Conservation (phyloP, 2,113 vertebrate species). For the Bubo blakistoni region DNA sequence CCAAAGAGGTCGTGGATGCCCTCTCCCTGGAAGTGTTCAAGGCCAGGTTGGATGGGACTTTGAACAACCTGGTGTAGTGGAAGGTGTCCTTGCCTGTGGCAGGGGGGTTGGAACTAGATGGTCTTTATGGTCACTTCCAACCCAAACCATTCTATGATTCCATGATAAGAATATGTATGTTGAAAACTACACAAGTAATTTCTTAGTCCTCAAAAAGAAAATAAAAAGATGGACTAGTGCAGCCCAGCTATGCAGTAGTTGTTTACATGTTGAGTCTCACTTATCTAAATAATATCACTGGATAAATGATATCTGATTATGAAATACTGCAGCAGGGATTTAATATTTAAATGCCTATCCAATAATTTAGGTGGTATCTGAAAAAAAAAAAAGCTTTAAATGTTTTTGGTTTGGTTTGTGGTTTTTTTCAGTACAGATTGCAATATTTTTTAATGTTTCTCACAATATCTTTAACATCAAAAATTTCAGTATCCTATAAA, state of each 20-base stretch:
- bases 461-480: neutral
- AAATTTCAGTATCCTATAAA: neutral
- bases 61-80: neutral
- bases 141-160: neutral
- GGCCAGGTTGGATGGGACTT: neutral
- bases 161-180: neutral
- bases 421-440: neutral
- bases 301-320: neutral
- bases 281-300: neutral
- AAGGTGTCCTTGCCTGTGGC: neutral
- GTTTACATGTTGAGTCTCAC: neutral
- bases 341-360: neutral
- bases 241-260: neutral
- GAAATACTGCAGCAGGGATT: neutral
- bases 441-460: neutral
- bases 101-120: neutral
- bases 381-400: neutral
- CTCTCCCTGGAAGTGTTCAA: neutral
- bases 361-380: neutral
- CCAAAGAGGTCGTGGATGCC: neutral
- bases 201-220: neutral
- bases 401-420: rapidly evolving
- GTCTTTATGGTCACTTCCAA: neutral
- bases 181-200: neutral
- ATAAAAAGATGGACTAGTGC: neutral